Conservation (phyloP, 2,797 vertebrate species). For the Cuniculus paca region DNA sequence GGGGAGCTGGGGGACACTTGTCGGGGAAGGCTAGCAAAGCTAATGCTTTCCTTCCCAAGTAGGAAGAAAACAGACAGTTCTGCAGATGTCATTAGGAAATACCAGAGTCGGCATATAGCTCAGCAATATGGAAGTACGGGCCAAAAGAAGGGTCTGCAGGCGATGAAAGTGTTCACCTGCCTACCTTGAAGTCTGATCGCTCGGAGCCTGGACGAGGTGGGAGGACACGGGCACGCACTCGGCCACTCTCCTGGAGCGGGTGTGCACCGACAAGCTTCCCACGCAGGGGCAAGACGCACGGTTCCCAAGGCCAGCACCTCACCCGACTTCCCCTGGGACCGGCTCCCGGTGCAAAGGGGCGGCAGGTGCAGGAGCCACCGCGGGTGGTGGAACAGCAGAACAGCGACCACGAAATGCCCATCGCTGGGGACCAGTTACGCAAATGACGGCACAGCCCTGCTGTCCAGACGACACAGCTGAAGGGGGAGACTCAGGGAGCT, state of each 20-base stretch:
- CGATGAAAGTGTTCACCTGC: background rate
- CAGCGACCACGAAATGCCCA: too few relatives aligned
- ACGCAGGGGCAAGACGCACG: background rate
- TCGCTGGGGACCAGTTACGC: background rate
- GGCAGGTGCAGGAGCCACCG: background rate
- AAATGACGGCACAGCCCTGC: background rate
- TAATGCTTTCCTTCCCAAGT: background rate
- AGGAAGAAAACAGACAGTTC: background rate
- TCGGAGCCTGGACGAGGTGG: too few relatives aligned
- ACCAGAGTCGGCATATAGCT: background rate
- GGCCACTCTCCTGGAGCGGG: background rate
- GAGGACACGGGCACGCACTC: background rate
- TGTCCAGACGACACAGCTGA: background rate
- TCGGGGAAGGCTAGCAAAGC: background rate
- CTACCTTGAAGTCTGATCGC: background rate
- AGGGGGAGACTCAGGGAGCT: background rate
- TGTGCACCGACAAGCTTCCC: background rate
- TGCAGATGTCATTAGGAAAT: background rate
- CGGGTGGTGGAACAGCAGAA: background rate
- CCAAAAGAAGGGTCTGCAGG: background rate
- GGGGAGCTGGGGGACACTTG: fast-evolving
- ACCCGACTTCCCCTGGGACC: background rate
- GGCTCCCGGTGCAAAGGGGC: background rate
- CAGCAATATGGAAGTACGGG: background rate
- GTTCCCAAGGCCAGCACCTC: background rate